These are phyloP conservation scores for Macroglossus sobrinus DNA, from an alignment of 2,113 vertebrate genomes.

Conservation along the genomic window DNA sequence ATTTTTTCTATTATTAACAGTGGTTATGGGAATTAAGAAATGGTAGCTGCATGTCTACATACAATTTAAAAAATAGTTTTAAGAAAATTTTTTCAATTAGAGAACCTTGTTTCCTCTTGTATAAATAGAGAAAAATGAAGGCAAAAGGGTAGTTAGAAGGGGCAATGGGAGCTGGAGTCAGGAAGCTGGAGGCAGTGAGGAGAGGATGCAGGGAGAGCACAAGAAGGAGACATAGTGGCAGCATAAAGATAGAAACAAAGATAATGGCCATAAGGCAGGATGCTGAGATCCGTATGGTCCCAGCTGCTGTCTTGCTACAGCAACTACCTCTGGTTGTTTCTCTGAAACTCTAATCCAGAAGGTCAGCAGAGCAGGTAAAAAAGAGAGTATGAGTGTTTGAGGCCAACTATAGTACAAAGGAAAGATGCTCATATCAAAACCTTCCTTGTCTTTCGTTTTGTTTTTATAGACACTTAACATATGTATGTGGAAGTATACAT, in stretches of 20 bases:
- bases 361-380: constrained; percentile 68
- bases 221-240: constrained; percentile 42
- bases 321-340: constrained; percentile 54
- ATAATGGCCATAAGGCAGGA: constrained; percentile 69
- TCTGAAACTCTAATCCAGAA: constrained; percentile 59
- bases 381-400: neutral
- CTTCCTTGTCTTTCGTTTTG: neutral
- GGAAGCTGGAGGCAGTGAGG: constrained; percentile 34
- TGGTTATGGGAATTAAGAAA: neutral
- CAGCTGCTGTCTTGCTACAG: constrained; percentile 60
- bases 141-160: neutral
- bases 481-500: neutral
- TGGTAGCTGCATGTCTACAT: neutral
- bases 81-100: neutral
- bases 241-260: constrained; percentile 65
- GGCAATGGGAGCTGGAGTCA: constrained; percentile 25
- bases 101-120: constrained; percentile 8
- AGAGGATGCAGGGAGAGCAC: neutral
- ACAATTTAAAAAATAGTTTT: neutral
- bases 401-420: neutral
- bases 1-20: neutral
- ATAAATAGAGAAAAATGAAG: constrained; percentile 21
- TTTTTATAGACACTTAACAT: neutral
- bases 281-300: constrained; percentile 61
- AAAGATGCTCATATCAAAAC: neutral